These are phyloP conservation scores for Clarias gariepinus DNA, from an alignment of 2,113 vertebrate species.

Conservation along the genomic window DNA sequence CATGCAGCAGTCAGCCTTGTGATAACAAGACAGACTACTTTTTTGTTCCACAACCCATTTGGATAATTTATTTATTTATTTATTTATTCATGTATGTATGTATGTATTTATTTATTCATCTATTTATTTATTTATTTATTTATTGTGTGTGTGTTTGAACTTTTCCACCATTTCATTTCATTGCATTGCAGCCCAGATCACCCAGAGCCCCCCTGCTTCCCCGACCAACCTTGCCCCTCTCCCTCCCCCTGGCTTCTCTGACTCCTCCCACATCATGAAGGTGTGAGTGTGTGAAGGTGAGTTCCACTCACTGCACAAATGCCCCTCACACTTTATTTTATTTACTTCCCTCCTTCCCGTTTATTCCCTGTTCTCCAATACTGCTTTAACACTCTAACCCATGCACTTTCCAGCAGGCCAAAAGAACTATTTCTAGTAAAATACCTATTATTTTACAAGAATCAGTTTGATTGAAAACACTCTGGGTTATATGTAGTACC, in stretches of 20 bases:
- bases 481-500: too few species aligned
- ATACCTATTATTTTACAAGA: not conserved
- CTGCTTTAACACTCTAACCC: not conserved
- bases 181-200: slow-evolving; percentile 83
- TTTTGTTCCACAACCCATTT: slow-evolving; percentile 12
- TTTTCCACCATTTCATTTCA: slow-evolving; percentile 69
- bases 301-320: slow-evolving; percentile 59
- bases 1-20: slow-evolving; percentile 17
- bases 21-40: slow-evolving; percentile 8
- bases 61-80: slow-evolving; percentile 47
- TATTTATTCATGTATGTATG: not conserved
- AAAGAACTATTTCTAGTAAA: not conserved
- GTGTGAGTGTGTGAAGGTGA: slow-evolving; percentile 89
- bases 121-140: slow-evolving; percentile 50
- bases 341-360: not conserved
- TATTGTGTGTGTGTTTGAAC: slow-evolving; percentile 43
- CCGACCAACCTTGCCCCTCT: slow-evolving; percentile 84
- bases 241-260: slow-evolving; percentile 81
- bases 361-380: slow-evolving; percentile 19
- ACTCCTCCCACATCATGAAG: slow-evolving; percentile 87
- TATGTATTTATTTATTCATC: not conserved
- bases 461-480: too few species aligned
- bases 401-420: not conserved
- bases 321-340: not conserved
- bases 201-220: slow-evolving; percentile 84